Evolutionary conservation across 2,797 vertebrate genomes (phyloP), one percentile per base, ranked within the genome.

Genomic region (Periparus ater): DNA sequence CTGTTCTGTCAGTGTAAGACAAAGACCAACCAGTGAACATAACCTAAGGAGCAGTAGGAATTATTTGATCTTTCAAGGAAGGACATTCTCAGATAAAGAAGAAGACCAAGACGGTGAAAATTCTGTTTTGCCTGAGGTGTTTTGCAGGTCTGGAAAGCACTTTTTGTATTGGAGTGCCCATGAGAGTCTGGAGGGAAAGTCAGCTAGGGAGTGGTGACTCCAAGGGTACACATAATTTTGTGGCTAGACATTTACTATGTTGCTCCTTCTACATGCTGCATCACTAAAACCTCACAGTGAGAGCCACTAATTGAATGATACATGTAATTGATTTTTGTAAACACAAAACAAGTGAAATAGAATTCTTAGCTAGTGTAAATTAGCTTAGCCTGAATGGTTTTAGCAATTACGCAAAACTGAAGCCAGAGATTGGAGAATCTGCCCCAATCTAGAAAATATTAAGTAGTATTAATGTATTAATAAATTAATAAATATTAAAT

Each of bases 161-260:
- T 85, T 60, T 38, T 32, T 57, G 17, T 34, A 6, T 6, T 60
- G 48, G 18, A 16, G 10, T 38, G 44, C 12, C 48, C 44, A 23
- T 4, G 25, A 62, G 17, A 70, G 17, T 25, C 60, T 67, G 57
- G 72, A 74, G n/a, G 21, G 22, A 17, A 34, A 91, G 16, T 22
- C 23, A 15, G 6, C 30, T 57, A 48, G 4, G 9, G 34, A 80
- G 21, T 61, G 22, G 13, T 47, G n/a, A 27, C n/a, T 88, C 16
- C 19, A 20, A 10, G 21, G 8, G 21, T 22, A 54, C 11, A 6
- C 26, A 53, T 36, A 2, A 42, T 60, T 62, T 19, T 54, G 12
- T 7, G 19, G 21, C 26, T 54, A 34, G 27, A 42, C 0, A 2
- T 5, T 36, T 36, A 79, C 17, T 0, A 0, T 27, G 14, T 22